These are phyloP conservation scores for Phengaris alcon DNA, from an alignment of 2,888 invertebrate species.

Conservation along the genomic window DNA sequence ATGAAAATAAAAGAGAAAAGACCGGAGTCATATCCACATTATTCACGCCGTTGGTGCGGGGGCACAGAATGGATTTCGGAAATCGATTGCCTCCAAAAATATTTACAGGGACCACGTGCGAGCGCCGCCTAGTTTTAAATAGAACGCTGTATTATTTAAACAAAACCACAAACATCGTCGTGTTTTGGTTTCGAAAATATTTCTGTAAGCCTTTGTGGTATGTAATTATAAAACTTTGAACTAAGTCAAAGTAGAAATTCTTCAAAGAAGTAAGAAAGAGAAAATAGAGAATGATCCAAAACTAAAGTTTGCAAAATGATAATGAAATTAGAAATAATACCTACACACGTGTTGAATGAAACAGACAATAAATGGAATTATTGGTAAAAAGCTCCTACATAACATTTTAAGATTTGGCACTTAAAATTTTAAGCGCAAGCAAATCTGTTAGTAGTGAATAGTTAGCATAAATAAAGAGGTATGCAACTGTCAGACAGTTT, in stretches of 20 bases:
- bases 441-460: neutral
- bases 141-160: conserved; percentile 29
- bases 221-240: neutral
- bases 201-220: neutral
- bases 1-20: conserved; percentile 14
- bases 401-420: no score
- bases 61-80: conserved; percentile 77
- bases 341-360: neutral
- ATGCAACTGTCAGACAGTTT: neutral
- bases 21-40: conserved; percentile 48
- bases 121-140: conserved; percentile 41
- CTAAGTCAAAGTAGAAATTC: no score
- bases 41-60: conserved; percentile 50
- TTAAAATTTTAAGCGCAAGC: no score
- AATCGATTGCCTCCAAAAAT: conserved; percentile 79
- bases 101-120: conserved; percentile 73
- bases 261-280: no score
- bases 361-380: neutral
- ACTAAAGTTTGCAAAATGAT: no score
- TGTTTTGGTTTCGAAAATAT: neutral
- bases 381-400: neutral
- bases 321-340: no score
- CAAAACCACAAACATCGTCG: neutral
- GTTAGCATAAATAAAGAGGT: no score
- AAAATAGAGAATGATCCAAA: no score